phyloP scores from a whole-genome alignment of 1,140 invertebrate species.

The Protaetia brevitarsis region DNA sequence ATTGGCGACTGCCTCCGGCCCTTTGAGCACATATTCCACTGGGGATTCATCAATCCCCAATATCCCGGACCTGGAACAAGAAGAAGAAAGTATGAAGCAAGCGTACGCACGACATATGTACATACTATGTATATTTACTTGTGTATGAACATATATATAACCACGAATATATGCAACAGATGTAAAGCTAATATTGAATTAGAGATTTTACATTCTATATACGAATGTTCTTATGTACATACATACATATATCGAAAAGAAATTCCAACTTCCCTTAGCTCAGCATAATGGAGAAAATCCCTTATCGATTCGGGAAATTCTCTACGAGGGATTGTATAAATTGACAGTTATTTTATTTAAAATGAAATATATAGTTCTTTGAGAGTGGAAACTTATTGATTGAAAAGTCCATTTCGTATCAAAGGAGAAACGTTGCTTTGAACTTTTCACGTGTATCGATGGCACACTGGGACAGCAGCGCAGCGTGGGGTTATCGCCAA shows the following conservation, averaged over 20 bases:
- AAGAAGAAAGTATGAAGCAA: conserved; percentile 8
- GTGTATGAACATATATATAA: neutral
- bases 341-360: conserved; percentile 19
- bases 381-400: conserved; percentile 12
- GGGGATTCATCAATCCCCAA: conserved; percentile 95
- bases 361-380: conserved; percentile 17
- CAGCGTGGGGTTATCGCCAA: too few relatives aligned
- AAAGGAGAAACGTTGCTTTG: conserved; percentile 3
- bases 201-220: neutral
- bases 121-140: neutral
- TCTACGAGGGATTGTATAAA: neutral
- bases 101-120: neutral
- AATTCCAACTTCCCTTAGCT: neutral
- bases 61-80: conserved; percentile 83
- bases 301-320: neutral
- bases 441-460: neutral
- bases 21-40: conserved; percentile 94
- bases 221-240: too few relatives aligned
- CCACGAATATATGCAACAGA: neutral
- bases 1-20: conserved; percentile 93
- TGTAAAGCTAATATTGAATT: neutral
- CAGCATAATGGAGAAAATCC: neutral
- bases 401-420: conserved; percentile 12
- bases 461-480: neutral
- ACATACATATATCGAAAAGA: too few relatives aligned